A percentile compares a stretch with the other conserved stretches of the same genome.
phyloP scores from a whole-genome alignment of 1,140 invertebrate genomes.

The Danaus plexippus region DNA sequence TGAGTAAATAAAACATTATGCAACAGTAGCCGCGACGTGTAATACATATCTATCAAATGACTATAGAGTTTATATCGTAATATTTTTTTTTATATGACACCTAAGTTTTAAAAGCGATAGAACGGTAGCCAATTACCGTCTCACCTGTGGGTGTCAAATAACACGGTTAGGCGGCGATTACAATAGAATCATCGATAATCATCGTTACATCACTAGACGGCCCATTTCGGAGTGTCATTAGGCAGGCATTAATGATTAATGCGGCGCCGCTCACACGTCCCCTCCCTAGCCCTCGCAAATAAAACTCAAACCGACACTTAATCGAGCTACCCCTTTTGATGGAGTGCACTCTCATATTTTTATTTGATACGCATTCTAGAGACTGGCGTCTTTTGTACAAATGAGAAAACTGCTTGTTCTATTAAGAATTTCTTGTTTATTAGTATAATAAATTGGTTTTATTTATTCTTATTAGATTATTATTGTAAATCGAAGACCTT shows the following conservation, averaged over 20 bases:
- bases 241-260: conserved; percentile 70
- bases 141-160: conserved; percentile 35
- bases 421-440: no score
- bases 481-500: no score
- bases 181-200: conserved; percentile 43
- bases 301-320: conserved; percentile 65
- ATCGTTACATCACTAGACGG: conserved; percentile 40
- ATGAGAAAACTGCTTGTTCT: no score
- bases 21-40: no score
- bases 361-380: conserved; percentile 43
- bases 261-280: conserved; percentile 60
- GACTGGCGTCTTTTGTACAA: conserved; percentile 30
- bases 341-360: conserved; percentile 56
- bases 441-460: no score
- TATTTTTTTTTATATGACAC: conserved; percentile 21
- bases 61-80: not conserved
- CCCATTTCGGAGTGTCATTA: conserved; percentile 69
- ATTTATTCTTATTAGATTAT: no score
- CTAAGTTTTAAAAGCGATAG: conserved; percentile 21
- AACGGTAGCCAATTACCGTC: conserved; percentile 35
- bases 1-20: no score
- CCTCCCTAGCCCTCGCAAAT: conserved; percentile 39
- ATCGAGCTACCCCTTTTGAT: conserved; percentile 68
- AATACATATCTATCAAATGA: no score
- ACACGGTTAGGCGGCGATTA: conserved; percentile 31